Percentiles rank a stretch among this genome's conserved stretches.
phyloP scores from a whole-genome alignment of 2,113 vertebrate species.

The Passer montanus region DNA sequence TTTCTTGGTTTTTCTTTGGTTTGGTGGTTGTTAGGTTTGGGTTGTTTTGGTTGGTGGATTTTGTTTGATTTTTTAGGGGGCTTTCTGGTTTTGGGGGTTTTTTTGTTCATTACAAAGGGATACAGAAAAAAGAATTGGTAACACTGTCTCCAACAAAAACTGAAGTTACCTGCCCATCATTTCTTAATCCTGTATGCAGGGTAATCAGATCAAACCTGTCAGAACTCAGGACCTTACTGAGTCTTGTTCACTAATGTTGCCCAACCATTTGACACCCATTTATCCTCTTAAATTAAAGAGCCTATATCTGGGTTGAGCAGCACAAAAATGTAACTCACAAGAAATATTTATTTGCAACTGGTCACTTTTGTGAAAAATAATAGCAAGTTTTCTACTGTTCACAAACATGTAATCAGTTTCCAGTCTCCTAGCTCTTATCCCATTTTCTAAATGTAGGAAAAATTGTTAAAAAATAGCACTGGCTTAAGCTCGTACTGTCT shows the following conservation, averaged over 20 bases:
- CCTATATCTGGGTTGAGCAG: background rate
- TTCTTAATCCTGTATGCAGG: background rate
- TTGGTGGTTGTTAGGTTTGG: background rate
- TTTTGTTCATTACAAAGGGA: background rate
- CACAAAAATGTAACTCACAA: background rate
- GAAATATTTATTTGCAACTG: background rate
- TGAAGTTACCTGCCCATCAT: background rate
- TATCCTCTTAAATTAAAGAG: background rate
- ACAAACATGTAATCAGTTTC: background rate
- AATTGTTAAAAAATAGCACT: slow-evolving; percentile 25
- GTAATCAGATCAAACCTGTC: slow-evolving; percentile 13
- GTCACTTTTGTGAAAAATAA: background rate
- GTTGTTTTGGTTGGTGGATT: background rate
- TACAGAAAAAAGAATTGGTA: background rate
- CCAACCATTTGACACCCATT: background rate
- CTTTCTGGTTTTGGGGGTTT: background rate
- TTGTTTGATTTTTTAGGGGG: background rate
- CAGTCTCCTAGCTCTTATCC: background rate
- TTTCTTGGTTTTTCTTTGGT: background rate
- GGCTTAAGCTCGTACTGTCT: slow-evolving; percentile 55
- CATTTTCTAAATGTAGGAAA: background rate
- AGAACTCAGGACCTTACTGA: background rate
- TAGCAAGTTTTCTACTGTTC: background rate
- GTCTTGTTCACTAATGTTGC: background rate
- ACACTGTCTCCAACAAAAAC: background rate